phyloP scores from a whole-genome alignment of 2,797 vertebrate genomes.

The Presbytis comata region DNA sequence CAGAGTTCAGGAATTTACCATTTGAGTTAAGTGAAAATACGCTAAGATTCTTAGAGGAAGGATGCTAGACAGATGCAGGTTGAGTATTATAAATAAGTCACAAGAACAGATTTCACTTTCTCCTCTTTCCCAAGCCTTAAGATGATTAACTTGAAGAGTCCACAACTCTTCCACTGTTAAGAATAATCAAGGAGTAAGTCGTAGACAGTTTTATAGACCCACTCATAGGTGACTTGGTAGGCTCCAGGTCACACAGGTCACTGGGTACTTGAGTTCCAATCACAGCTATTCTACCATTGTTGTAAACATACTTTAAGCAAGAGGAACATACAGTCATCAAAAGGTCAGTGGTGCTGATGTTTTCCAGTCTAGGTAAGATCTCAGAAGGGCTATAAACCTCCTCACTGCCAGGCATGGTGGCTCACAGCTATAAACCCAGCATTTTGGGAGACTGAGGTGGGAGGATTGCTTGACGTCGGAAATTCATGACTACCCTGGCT shows the following conservation, averaged over 20 bases:
- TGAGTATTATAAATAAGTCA: neutral
- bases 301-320: neutral
- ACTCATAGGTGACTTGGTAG: neutral
- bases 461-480: neutral
- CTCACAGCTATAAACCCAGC: neutral
- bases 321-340: neutral
- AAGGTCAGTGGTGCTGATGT: neutral
- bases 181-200: neutral
- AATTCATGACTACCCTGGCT: neutral
- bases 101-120: neutral
- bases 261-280: neutral
- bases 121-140: neutral
- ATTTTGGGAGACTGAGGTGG: neutral
- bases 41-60: neutral
- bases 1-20: neutral
- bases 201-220: neutral
- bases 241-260: neutral
- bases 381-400: neutral
- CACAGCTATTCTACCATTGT: neutral
- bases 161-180: neutral
- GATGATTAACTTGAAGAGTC: neutral
- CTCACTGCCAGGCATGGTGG: neutral
- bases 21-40: neutral
- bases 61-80: neutral
- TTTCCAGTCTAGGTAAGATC: neutral